Evolutionary conservation across 2,797 vertebrate species (phyloP), one percentile per base, ranked within the genome.

Genomic region (Acrossocheilus fasciatus): DNA sequence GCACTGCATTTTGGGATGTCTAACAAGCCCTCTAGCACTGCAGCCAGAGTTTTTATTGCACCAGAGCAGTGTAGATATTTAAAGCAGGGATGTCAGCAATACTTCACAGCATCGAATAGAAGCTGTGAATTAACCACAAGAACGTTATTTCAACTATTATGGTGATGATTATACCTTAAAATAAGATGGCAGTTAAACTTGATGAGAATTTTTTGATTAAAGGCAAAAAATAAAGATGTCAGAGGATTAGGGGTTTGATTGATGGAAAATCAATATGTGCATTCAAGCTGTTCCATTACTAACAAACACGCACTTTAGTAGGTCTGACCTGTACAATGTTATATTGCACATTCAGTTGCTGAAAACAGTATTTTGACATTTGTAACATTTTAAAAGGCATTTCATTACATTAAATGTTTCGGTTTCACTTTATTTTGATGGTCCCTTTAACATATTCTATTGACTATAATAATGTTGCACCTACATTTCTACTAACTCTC

Each of bases 1-100:
- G 47, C 85, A 87, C 18, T 77, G 77, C 52, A 75, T 87, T 74
- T 43, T 84, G 64, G 66, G 64, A 86, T 73, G 57, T 45, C 84
- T 80, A 86, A 86, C 62, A 26, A 83, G 17, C 47, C 73, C 64
- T 47, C 14, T 47, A n/a, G 54, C 76, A 41, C 26, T 20, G 26
- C 20, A 64, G 34, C 10, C 43, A 39, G 43, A 43, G 10, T 20
- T 74, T 68, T 41, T 36, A 70, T 41, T 88, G 18, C 26, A 41
- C n/a, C 47, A 83, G 10, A 80, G 30, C 15, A 74, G 36, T 17
- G 6, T 57, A 30, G 70, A 85, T 74, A 81, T 81, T 75, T 85
- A 72, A 74, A 81, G 77, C 83, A 69, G 81, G 52, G 57, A 78
- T 47, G 81, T 41, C 54, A 43, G 36, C 59, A 75, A 66, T 64